These are phyloP conservation scores for Syrista parreyssii DNA, from an alignment of 2,888 invertebrate species.

Conservation along the genomic window DNA sequence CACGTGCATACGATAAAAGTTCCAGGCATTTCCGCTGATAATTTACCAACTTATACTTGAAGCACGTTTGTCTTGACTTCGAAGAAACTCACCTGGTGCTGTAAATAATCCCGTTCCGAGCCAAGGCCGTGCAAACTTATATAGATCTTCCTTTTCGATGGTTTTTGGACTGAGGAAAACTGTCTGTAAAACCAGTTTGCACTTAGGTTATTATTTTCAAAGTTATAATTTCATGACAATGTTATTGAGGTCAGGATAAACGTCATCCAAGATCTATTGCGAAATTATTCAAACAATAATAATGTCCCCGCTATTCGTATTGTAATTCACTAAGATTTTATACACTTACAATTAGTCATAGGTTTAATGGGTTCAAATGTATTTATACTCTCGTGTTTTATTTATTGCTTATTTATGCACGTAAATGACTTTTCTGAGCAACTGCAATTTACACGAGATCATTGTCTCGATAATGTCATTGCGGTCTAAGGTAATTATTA, in stretches of 20 bases:
- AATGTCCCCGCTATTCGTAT: not conserved
- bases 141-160: conserved; percentile 44
- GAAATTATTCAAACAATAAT: not conserved
- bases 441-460: not conserved
- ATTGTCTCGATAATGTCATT: not conserved
- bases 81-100: conserved; percentile 40
- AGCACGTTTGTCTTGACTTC: conserved; percentile 34
- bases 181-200: conserved; percentile 9
- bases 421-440: not conserved
- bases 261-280: not conserved
- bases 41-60: conserved; percentile 36
- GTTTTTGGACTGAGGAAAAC: conserved; percentile 25
- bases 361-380: not conserved
- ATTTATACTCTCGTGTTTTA: not conserved
- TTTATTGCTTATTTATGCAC: not conserved
- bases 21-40: conserved; percentile 8
- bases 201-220: not conserved
- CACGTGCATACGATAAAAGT: conserved; percentile 32
- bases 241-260: not conserved
- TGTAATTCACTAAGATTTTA: not conserved
- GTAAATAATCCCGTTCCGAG: conserved; percentile 47
- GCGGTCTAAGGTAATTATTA: not conserved
- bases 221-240: not conserved
- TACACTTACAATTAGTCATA: not conserved
- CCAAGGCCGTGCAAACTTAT: conserved; percentile 42